Conservation (phyloP, 2,888 invertebrate species). For the Leuctra nigra region DNA sequence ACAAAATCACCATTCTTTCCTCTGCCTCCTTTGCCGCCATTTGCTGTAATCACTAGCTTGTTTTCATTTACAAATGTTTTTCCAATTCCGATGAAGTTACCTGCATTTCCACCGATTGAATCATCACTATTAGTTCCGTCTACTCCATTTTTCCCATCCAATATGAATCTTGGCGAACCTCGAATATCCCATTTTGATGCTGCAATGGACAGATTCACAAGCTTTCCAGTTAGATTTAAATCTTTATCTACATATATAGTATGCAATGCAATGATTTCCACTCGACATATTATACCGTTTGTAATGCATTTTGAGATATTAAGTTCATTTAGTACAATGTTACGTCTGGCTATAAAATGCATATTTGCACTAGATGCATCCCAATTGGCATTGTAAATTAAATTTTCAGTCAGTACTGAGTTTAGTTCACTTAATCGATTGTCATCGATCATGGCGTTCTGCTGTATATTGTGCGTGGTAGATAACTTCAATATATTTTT, state of each 20-base stretch:
- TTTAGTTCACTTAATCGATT: background rate
- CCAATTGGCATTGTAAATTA: no score
- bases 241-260: background rate
- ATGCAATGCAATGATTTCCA: background rate
- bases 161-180: background rate
- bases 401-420: background rate
- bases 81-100: conserved; percentile 17
- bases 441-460: background rate
- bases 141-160: background rate
- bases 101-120: background rate
- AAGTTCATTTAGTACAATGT: background rate
- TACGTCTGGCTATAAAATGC: background rate
- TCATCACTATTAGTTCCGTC: background rate
- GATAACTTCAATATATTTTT: background rate
- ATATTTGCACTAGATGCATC: background rate
- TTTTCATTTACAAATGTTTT: background rate
- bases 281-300: background rate
- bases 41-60: background rate
- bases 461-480: background rate
- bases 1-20: conserved; percentile 15
- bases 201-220: background rate
- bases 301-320: no score
- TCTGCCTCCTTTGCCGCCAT: conserved; percentile 10
- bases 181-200: background rate
- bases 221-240: background rate